Base-by-base conservation (phyloP, 2,888 invertebrate genomes). In the Agrilus mali region DNA sequence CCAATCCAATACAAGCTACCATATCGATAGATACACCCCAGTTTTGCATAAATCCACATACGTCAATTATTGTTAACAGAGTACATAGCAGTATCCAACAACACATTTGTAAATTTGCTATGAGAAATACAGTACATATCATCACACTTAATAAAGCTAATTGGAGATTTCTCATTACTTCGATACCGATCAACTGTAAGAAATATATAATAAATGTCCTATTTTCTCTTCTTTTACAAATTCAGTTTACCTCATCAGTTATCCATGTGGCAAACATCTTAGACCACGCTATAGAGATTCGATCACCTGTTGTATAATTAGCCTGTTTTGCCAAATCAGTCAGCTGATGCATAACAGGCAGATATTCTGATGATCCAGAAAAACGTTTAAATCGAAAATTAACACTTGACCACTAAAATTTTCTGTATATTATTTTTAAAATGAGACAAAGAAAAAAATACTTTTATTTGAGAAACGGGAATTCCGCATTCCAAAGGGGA, bases 21-120 rank as follows among this genome's bases (percentile, higher is more conserved):
- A 86, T 77, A 60, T 88, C 87, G 33, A 89, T 81, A 3, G 86
- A 85, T 60, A 87, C 70, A 4, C 82, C 85, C 86, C 86, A 86
- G 50, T 78, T 73, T 59, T 82, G 80, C 83, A 86, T 85, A 59
- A 78, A 80, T 2, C 86, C 86, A 53, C 80, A 75, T 10, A 85
- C 82, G 56, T 84, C 80, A 33, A 75, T 70, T 63, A 87, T 72
- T 1, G 86, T 86, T 50, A 86, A 65, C 33, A 85, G 62, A 13
- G 85, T 83, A 57, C 84, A 83, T 16, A 80, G 60, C 54, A 87
- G 79, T 55, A 88, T 85, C 79, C 86, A 82, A 44, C 83, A 69
- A 64, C 86, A 86, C 52, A 82, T 81, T 61, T 81, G 79, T 12
- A 82, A 59, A 64, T 87, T 82, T 7, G 82, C 82, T 50, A 88